Base-by-base conservation (phyloP, 2,113 vertebrate species). In the Vireo altiloquus region DNA sequence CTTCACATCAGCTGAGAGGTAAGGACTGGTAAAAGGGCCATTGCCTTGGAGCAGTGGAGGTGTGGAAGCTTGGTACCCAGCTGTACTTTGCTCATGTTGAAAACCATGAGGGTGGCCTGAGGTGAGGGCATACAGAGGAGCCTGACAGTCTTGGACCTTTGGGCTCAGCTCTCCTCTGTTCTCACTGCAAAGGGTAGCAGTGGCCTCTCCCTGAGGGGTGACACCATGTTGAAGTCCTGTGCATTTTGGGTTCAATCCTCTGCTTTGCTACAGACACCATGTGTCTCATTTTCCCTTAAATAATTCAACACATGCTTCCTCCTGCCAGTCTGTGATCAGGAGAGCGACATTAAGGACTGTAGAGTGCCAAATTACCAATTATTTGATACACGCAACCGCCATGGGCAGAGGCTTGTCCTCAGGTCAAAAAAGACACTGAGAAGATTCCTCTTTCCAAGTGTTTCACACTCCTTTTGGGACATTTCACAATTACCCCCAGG, bases 211-310 rank as follows among this genome's bases (percentile, higher is more conserved):
- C 20, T 68, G 17, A 56, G 57, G 37, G 14, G 31, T 25, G 24
- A 59, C 5, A 15, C 4, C 49, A 17, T 0, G 0, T 39, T 75
- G 20, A 35, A 80, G 24, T 33, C 35, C n/a, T 53, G 12, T 15
- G 35, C 49, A n/a, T 44, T 74, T 30, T 72, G 37, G 12, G 39
- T 78, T 89, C 27, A 53, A 49, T 47, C 13, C 15, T 66, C 35
- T 74, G 35, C 49, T 87, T 65, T 80, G 22, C 53, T 76, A 52
- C 77, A 77, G 17, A 54, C 66, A 64, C 28, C 4, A 1, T 27
- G 4, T 59, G 7, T 72, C 37, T 83, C 44, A 53, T 85, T 87
- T 91, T 72, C 4, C n/a, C 31, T 61, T 81, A 64, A 83, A 61
- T 39, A 76, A 87, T 39, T 39, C 60, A 47, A 56, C 21, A 37